These are phyloP conservation scores for Aplochiton taeniatus DNA, from an alignment of 2,797 vertebrate genomes.

Conservation along the genomic window DNA sequence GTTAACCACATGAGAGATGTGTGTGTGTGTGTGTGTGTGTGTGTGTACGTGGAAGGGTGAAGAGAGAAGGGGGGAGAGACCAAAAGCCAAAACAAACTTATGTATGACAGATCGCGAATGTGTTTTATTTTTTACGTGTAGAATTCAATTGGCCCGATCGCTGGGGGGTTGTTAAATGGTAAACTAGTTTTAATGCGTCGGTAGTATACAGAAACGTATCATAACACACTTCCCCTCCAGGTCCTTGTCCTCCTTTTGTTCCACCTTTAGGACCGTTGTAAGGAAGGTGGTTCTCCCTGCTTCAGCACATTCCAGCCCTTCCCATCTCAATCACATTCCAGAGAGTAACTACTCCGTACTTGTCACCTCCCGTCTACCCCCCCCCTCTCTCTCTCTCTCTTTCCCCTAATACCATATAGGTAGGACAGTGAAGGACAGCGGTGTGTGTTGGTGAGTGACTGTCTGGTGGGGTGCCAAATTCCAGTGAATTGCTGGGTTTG, in stretches of 20 bases:
- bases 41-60: too few species aligned
- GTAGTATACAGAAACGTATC: neutral
- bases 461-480: constrained; percentile 6
- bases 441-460: neutral
- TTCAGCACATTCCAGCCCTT: constrained; percentile 62
- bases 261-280: constrained; percentile 40
- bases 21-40: too few species aligned
- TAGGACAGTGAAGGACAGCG: neutral
- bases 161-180: too few species aligned
- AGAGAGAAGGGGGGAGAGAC: constrained; percentile 3
- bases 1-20: too few species aligned
- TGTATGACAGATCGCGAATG: too few species aligned
- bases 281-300: constrained; percentile 61
- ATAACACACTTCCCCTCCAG: neutral
- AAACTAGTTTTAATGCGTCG: neutral
- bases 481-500: neutral
- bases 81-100: constrained; percentile 28
- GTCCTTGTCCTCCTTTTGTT: too few species aligned
- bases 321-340: constrained; percentile 37
- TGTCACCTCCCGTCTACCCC: neutral
- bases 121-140: too few species aligned
- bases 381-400: constrained; percentile 12
- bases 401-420: constrained; percentile 26
- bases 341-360: constrained; percentile 14
- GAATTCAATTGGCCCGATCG: constrained; percentile 32